A percentile compares a stretch with the other conserved stretches of the same genome.
Conservation (phyloP, 2,113 vertebrate species). For the Hiodon alosoides region DNA sequence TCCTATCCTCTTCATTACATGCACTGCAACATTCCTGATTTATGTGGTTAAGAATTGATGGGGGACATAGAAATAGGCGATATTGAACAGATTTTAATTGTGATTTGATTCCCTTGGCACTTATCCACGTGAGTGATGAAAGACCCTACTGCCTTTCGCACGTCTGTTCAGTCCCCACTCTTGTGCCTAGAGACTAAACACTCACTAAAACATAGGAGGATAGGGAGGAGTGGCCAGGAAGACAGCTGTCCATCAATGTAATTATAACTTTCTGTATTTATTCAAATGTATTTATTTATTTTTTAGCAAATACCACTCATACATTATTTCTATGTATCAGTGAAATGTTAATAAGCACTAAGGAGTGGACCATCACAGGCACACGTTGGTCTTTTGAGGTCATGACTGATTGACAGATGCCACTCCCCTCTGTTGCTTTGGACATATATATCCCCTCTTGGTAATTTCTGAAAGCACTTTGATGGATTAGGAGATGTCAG, state of each 20-base stretch:
- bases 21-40: constrained; percentile 91
- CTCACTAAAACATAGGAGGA: constrained; percentile 47
- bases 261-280: no score
- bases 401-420: constrained; percentile 68
- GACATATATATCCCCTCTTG: constrained; percentile 53
- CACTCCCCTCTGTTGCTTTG: constrained; percentile 40
- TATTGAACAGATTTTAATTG: constrained; percentile 99
- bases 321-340: no score
- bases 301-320: no score
- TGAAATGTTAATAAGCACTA: no score
- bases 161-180: constrained; percentile 62
- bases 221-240: background rate
- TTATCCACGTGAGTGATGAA: constrained; percentile 96
- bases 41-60: constrained; percentile 88
- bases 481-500: constrained; percentile 73
- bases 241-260: background rate
- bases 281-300: no score
- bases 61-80: constrained; percentile 65
- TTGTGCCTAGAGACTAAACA: constrained; percentile 66
- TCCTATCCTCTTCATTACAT: constrained; percentile 88
- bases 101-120: constrained; percentile 95
- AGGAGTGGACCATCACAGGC: background rate
- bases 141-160: constrained; percentile 85
- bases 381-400: constrained; percentile 48
- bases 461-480: constrained; percentile 63